Base-by-base conservation (phyloP, 1,140 invertebrate species). In the Steinernema khuongi region DNA sequence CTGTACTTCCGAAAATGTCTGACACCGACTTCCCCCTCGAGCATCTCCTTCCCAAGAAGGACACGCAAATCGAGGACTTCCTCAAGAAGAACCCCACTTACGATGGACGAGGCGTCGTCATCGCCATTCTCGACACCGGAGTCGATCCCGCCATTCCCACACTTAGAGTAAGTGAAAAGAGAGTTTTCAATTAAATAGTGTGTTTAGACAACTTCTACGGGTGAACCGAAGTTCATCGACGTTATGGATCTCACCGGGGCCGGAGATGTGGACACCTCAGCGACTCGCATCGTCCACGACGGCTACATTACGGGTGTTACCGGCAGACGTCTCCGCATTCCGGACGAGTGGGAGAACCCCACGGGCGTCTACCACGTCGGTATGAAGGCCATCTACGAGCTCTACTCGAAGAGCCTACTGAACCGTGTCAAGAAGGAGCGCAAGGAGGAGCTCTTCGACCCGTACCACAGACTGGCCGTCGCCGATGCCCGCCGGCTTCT, bases 91-190 rank as follows among this genome's bases (percentile, higher is more conserved):
- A 95, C 89, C 94, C 94, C 0, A 88, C 91, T 74, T 96, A 92
- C 86, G 94, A 99, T 90, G 96, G 96, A 7, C 89, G 92, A 84
- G 92, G 91, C 83, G 90, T 92, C 32, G 87, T 92, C 78, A 95
- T 99, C 84, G 96, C 94, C 43, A 93, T 99, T 84, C 91, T 98
- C 75, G 96, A 98, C 88, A 96, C 94, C 31, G 96, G 96, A 19
- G 92, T 99, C 72, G 96, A 99, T 89, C 95, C 96, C 36, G 93
- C 92, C 60, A 93, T 94, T 18, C 89, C 91, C 73, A 96, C 60
- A 73, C 89, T 99, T 79, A 91, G 95, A 90, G 94, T 97, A 89
- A 70, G 31, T 66, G 4, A 74, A 26, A 26, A 19, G 17, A 7
- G 0, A 2, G 70, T 31, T 28, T 43, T 19, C 31, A 17, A 74